These are phyloP conservation scores for Dynastes grantii DNA, from an alignment of 2,888 invertebrate species.

Conservation along the genomic window DNA sequence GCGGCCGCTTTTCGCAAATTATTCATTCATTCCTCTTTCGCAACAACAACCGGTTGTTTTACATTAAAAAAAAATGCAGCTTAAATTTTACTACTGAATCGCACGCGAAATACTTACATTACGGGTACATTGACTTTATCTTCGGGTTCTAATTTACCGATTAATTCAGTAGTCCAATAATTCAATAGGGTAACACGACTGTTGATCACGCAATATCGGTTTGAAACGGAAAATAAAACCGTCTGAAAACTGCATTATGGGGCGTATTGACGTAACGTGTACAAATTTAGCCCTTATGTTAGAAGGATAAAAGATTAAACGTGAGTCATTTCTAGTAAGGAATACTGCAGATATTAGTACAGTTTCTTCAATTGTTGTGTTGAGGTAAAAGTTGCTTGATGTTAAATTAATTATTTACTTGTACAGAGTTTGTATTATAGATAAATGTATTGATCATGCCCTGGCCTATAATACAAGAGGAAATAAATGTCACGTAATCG, in stretches of 20 bases:
- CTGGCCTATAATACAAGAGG: not conserved
- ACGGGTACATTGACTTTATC: conserved; percentile 45
- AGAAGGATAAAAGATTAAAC: not conserved
- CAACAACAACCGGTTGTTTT: conserved; percentile 22
- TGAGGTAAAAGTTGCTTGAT: not conserved
- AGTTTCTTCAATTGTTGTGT: too few species aligned
- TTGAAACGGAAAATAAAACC: conserved; percentile 14
- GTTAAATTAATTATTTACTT: conserved; percentile 1
- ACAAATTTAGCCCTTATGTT: not conserved
- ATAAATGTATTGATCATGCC: conserved; percentile 8
- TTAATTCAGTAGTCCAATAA: conserved; percentile 43
- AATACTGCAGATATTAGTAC: too few species aligned
- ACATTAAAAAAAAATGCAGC: conserved; percentile 17
- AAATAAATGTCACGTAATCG: conserved; percentile 10
- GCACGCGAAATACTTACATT: conserved; percentile 44
- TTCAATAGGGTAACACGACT: conserved; percentile 40
- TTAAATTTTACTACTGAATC: conserved; percentile 35
- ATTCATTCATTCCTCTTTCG: conserved; percentile 43
- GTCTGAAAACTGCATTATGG: conserved; percentile 6
- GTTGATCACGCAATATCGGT: conserved; percentile 44
- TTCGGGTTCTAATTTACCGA: conserved; percentile 34
- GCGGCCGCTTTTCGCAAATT: conserved; percentile 27
- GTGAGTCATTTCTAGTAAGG: not conserved
- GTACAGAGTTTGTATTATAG: not conserved
- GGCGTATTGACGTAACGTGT: conserved; percentile 10